Conservation (phyloP, 2,113 vertebrate genomes). For the Tiliqua scincoides region DNA sequence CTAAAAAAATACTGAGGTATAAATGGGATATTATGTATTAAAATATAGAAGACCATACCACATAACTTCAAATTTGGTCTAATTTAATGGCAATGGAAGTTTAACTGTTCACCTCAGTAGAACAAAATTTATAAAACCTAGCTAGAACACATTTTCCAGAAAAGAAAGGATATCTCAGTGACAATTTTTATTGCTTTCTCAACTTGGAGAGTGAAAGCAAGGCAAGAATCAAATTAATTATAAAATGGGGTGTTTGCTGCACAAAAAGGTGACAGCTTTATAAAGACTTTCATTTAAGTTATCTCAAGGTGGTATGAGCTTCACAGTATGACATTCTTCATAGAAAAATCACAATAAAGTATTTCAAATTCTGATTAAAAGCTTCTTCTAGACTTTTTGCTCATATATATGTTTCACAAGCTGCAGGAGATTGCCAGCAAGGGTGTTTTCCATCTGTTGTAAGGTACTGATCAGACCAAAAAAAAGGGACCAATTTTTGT, state of each 20-base stretch:
- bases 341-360: slow-evolving; percentile 3
- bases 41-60: not conserved
- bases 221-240: slow-evolving; percentile 37
- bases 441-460: slow-evolving; percentile 20
- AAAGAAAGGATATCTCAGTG: slow-evolving; percentile 28
- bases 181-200: slow-evolving; percentile 53
- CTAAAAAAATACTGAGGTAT: slow-evolving; percentile 26
- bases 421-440: slow-evolving; percentile 15
- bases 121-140: slow-evolving; percentile 22
- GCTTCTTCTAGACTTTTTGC: not conserved
- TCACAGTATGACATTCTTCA: slow-evolving; percentile 2
- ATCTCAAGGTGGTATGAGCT: slow-evolving; percentile 14
- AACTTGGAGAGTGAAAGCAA: slow-evolving; percentile 28
- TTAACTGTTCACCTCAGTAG: not conserved
- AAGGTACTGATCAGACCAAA: not conserved
- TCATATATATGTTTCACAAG: not conserved
- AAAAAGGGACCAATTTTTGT: not conserved
- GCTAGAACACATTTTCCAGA: slow-evolving; percentile 36
- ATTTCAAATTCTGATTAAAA: slow-evolving; percentile 25
- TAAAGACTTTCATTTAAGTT: slow-evolving; percentile 26
- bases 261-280: slow-evolving; percentile 32
- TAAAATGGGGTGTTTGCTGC: slow-evolving; percentile 40
- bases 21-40: not conserved
- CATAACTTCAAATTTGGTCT: not conserved
- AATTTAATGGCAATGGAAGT: slow-evolving; percentile 1